Conservation (phyloP, 2,113 vertebrate species). For the Ovis canadensis region DNA sequence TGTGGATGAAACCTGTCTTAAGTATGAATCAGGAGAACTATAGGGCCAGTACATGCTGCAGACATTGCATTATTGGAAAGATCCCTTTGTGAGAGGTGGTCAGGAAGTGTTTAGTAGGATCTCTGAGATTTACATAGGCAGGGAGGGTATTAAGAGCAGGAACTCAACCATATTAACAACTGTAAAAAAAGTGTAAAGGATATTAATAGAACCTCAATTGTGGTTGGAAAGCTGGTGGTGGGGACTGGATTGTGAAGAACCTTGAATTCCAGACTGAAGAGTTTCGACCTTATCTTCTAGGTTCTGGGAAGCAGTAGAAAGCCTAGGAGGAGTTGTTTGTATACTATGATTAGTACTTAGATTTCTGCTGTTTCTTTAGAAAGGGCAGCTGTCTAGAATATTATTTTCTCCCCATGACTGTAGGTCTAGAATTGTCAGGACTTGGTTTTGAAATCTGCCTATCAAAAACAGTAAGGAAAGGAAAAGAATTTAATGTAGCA, state of each 20-base stretch:
- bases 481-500: neutral
- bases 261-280: neutral
- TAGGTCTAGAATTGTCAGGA: neutral
- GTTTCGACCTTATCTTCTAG: neutral
- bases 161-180: neutral
- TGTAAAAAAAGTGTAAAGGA: neutral
- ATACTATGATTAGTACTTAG: neutral
- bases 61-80: neutral
- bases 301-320: neutral
- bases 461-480: neutral
- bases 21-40: neutral
- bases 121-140: neutral
- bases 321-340: neutral
- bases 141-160: neutral
- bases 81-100: neutral
- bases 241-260: neutral
- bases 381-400: neutral
- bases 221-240: neutral
- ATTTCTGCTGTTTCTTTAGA: neutral
- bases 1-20: neutral
- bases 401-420: neutral
- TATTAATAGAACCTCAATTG: neutral
- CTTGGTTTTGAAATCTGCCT: neutral
- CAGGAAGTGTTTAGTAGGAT: neutral
- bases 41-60: neutral